These are phyloP conservation scores for Toxonevra muliebris DNA, from an alignment of 2,888 invertebrate species.

Conservation along the genomic window DNA sequence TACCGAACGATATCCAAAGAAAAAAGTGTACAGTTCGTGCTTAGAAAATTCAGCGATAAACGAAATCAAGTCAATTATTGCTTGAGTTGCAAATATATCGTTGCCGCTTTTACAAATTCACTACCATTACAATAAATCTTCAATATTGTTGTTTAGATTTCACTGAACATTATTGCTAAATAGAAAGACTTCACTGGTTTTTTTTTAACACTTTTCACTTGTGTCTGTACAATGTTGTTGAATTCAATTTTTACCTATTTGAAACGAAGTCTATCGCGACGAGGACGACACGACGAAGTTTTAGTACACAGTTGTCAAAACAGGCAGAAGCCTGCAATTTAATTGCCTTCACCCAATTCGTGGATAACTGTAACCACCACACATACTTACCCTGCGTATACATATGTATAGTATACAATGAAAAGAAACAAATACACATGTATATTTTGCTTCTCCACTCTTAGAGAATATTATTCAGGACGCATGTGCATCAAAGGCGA, in stretches of 20 bases:
- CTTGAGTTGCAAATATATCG: background rate
- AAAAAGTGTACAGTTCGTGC: background rate
- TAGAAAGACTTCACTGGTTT: background rate
- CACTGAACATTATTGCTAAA: background rate
- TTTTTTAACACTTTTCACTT: conserved; percentile 14
- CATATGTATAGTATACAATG: no score
- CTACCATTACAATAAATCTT: background rate
- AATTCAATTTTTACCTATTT: conserved; percentile 19
- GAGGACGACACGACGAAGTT: conserved; percentile 33
- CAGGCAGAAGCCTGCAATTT: conserved; percentile 45
- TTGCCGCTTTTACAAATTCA: background rate
- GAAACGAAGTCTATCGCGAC: conserved; percentile 25
- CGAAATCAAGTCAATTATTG: background rate
- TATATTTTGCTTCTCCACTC: no score
- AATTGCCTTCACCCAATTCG: conserved; percentile 36
- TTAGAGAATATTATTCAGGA: no score
- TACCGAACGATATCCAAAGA: background rate
- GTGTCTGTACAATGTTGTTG: conserved; percentile 26
- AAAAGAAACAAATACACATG: no score
- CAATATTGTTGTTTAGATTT: background rate
- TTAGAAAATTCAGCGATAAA: background rate
- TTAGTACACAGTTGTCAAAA: conserved; percentile 47
- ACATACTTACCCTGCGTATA: no score
- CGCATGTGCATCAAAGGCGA: no score
- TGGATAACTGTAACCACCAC: background rate